These are phyloP conservation scores for Marasmarcha lunaedactyla DNA, from an alignment of 2,888 invertebrate genomes.

Conservation along the genomic window DNA sequence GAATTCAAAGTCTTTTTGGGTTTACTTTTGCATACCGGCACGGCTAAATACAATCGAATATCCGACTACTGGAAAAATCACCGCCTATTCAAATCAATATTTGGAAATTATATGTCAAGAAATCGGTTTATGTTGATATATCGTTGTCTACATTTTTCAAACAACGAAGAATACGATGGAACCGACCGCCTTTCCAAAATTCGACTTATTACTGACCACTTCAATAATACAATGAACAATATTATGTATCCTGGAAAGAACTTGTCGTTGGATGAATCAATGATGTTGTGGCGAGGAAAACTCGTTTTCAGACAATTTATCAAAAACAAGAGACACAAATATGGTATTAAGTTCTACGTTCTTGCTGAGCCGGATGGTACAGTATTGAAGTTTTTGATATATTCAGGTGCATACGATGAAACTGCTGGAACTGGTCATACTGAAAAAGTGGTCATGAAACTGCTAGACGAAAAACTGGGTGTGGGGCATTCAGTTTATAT, in stretches of 20 bases:
- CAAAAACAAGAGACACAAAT: slow-evolving; percentile 24
- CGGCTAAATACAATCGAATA: not conserved
- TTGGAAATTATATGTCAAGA: slow-evolving; percentile 13
- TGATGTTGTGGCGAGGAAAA: slow-evolving; percentile 23
- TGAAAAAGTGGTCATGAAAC: slow-evolving; percentile 19
- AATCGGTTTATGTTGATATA: slow-evolving; percentile 14
- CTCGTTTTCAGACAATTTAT: slow-evolving; percentile 23
- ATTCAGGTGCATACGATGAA: slow-evolving; percentile 14
- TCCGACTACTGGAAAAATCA: slow-evolving; percentile 14
- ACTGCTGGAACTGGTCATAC: slow-evolving; percentile 16
- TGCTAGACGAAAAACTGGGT: slow-evolving; percentile 19
- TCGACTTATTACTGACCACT: no score
- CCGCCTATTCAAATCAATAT: slow-evolving; percentile 14
- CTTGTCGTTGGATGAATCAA: slow-evolving; percentile 20
- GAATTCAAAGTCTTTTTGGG: slow-evolving; percentile 5
- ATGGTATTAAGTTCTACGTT: slow-evolving; percentile 25
- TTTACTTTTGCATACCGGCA: slow-evolving; percentile 6
- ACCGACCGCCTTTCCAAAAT: no score
- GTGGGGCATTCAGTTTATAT: slow-evolving; percentile 21
- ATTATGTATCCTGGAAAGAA: slow-evolving; percentile 20
- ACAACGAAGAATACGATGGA: slow-evolving; percentile 7
- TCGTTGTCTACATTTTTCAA: slow-evolving; percentile 11
- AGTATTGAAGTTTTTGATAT: slow-evolving; percentile 18
- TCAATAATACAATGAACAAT: slow-evolving; percentile 12
- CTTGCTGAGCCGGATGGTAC: slow-evolving; percentile 26